Evolutionary conservation across 2,888 invertebrate species (phyloP).

Genomic region (Drosophila maculinotata): DNA sequence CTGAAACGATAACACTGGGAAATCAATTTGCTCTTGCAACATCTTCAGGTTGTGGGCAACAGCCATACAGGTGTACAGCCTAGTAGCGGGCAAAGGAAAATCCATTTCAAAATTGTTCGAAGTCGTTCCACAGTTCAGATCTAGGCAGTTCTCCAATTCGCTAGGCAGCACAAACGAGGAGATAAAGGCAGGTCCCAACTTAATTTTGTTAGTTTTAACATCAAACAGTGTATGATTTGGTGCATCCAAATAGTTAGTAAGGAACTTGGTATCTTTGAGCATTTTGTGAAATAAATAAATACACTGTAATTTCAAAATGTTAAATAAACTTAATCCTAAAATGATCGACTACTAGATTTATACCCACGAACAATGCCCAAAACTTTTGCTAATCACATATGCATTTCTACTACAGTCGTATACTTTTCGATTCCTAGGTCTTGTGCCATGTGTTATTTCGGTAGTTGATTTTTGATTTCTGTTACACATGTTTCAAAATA

Average conservation of each 20-base stretch:
- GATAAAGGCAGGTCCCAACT: background rate
- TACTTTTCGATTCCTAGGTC: too few relatives aligned
- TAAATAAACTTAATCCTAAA: background rate
- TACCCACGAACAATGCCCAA: too few relatives aligned
- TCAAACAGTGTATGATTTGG: constrained; percentile 5
- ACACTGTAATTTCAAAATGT: constrained; percentile 18
- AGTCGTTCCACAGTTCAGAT: background rate
- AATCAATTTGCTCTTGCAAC: constrained; percentile 6
- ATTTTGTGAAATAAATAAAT: constrained; percentile 17
- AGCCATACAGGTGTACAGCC: constrained; percentile 7
- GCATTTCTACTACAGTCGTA: too few relatives aligned
- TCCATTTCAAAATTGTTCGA: constrained; percentile 9
- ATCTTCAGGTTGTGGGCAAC: constrained; percentile 17
- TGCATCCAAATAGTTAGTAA: background rate
- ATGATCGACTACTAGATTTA: constrained; percentile 24
- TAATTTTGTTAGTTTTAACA: constrained; percentile 8
- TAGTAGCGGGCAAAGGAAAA: constrained; percentile 8
- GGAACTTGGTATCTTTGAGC: constrained; percentile 15
- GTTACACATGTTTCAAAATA: too few relatives aligned
- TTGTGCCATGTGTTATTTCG: too few relatives aligned
- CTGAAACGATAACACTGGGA: constrained; percentile 15
- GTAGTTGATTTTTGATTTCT: too few relatives aligned
- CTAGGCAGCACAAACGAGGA: constrained; percentile 14
- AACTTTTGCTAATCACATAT: background rate
- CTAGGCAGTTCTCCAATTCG: constrained; percentile 4